Evolutionary conservation across 2,113 vertebrate genomes (phyloP).

Genomic region (Typhlomys cinereus): DNA sequence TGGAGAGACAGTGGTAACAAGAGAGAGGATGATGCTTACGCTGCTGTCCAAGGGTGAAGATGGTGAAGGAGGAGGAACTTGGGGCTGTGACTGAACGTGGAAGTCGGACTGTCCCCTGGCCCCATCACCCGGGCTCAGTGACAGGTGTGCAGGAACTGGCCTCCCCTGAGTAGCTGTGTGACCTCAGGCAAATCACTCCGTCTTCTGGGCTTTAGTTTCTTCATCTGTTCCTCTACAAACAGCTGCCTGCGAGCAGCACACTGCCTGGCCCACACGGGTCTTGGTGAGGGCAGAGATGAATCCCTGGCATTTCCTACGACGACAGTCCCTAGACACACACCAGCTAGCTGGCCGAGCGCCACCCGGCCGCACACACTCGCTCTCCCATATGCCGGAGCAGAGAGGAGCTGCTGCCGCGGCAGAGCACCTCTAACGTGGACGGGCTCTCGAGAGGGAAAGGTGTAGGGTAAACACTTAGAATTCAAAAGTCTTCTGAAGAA

Average conservation of each 20-base stretch:
- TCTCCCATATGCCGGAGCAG: neutral
- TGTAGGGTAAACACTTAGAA: neutral
- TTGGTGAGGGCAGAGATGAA: neutral
- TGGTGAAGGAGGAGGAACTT: neutral
- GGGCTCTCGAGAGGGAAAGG: neutral
- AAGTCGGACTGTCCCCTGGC: neutral
- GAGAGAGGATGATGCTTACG: neutral
- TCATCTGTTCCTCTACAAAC: neutral
- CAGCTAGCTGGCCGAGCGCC: no score
- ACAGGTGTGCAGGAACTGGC: neutral
- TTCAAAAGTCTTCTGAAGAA: neutral
- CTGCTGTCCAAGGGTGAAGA: neutral
- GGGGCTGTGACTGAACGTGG: neutral
- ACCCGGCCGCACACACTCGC: no score
- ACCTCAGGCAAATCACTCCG: constrained; percentile 57
- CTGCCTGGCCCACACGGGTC: neutral
- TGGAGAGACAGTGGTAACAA: neutral
- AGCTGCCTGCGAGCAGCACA: neutral
- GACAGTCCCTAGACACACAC: neutral
- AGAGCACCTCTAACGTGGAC: rapidly evolving
- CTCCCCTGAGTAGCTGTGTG: constrained; percentile 55
- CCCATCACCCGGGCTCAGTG: neutral
- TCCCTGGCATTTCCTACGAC: neutral
- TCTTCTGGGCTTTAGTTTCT: constrained; percentile 30
- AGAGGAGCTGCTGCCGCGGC: no score